Conservation (phyloP, 2,113 vertebrate genomes). For the Phrynocephalus versicolor region DNA sequence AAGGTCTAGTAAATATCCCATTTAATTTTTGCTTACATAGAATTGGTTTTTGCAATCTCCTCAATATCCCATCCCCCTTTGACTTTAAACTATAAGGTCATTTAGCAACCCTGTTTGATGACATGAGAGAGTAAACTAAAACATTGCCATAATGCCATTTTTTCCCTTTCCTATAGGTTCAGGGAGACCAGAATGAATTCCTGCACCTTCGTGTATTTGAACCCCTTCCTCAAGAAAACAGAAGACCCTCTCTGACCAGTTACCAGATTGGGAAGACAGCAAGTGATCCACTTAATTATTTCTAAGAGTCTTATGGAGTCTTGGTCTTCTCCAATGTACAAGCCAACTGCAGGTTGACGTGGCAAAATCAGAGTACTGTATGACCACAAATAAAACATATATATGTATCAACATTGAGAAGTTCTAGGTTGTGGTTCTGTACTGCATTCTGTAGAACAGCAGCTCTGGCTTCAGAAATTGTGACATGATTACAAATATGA, state of each 20-base stretch:
- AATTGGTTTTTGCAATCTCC: not conserved
- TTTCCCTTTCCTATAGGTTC: constrained; percentile 67
- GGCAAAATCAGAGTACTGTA: no score
- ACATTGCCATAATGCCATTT: not conserved
- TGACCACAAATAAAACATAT: no score
- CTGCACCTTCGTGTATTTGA: constrained; percentile 70
- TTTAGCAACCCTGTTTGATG: no score
- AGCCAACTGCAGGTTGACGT: fast-evolving
- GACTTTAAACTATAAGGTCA: not conserved
- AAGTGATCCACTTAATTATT: constrained; percentile 73
- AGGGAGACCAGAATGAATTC: not conserved
- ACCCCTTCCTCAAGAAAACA: constrained; percentile 48
- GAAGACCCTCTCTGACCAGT: constrained; percentile 6
- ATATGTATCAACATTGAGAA: no score
- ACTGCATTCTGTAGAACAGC: no score
- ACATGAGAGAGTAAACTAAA: no score
- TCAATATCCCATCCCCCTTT: not conserved
- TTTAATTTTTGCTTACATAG: not conserved
- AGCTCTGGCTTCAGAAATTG: no score
- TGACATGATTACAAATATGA: no score
- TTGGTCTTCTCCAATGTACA: not conserved
- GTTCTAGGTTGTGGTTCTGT: no score
- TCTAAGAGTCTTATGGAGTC: constrained; percentile 32
- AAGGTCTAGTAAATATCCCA: not conserved
- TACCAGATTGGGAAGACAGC: constrained; percentile 69